Base-by-base conservation (phyloP, 2,888 invertebrate species). In the Cyaniris semiargus region DNA sequence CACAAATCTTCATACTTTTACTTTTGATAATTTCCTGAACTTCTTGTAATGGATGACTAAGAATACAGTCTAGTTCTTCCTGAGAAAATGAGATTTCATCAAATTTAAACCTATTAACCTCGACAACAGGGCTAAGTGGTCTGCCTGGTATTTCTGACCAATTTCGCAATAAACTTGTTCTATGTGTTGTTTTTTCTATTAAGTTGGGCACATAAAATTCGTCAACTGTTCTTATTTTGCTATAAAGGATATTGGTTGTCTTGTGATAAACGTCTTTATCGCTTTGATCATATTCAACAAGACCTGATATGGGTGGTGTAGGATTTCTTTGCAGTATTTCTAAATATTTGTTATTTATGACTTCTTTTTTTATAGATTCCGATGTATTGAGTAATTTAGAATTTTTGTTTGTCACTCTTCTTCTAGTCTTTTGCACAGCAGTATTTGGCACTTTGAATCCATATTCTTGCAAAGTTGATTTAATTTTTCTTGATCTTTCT, bases 131-230 rank as follows among this genome's bases (percentile, higher is more conserved):
- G 76, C 95, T 95, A 15, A 84, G 82, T 75, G 96, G 96, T 78
- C 96, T 90, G 0, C 96, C 96, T 5, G 95, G 95, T 82, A 96
- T 96, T 74, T 89, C 83, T 34, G 89, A 86, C 95, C 96, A 96
- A 83, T 95, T 92, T 86, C 92, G 95, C n/a, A 96, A 85, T 77
- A 96, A 88, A 84, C 88, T 87, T 31, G 44, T 86, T 81, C 87
- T 89, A 71, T 85, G 83, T 71, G 76, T 82, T 56, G 89, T 87
- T 75, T 89, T 89, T 79, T 94, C 89, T 71, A 96, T 83, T 71
- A 95, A 85, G 78, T 89, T 84, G 23, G 86, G 80, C 4, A 95
- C 88, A 87, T 95, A 95, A 83, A 92, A 95, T n/a, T 87, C 79
- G 27, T 85, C 80, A 75, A 86, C 84, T 80, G 85, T 82, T 82